phyloP scores from a whole-genome alignment of 2,888 invertebrate species.

The Epiblema foenella region DNA sequence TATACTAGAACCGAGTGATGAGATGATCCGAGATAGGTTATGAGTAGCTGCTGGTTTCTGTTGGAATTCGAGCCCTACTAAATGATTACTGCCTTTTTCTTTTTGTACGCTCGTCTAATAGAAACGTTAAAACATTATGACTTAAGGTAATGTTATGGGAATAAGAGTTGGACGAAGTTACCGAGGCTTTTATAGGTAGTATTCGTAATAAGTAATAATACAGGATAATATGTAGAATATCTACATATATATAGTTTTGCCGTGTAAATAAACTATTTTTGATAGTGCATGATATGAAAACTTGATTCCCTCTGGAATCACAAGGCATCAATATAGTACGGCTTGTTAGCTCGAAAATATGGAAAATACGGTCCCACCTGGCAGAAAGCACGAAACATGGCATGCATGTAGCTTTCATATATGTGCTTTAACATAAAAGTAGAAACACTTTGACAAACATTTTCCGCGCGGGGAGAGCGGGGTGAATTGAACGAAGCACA shows the following conservation, averaged over 20 bases:
- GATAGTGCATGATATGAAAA: neutral
- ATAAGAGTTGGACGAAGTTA: slow-evolving; percentile 18
- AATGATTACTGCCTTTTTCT: slow-evolving; percentile 71
- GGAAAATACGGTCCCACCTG: too few species aligned
- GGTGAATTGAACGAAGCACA: too few species aligned
- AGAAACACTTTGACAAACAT: too few species aligned
- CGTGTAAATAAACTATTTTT: neutral
- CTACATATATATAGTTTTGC: too few species aligned
- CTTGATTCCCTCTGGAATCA: neutral
- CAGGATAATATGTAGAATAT: too few species aligned
- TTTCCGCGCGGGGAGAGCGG: too few species aligned
- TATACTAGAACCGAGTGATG: neutral
- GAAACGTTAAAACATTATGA: slow-evolving; percentile 69
- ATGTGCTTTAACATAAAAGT: too few species aligned
- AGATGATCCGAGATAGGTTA: neutral
- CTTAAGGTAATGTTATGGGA: slow-evolving; percentile 60
- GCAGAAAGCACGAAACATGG: too few species aligned
- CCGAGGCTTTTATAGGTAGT: neutral
- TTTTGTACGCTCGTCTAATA: slow-evolving; percentile 65
- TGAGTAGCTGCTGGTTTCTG: slow-evolving; percentile 55
- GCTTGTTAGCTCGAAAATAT: too few species aligned
- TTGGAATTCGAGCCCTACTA: slow-evolving; percentile 73
- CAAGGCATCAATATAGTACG: too few species aligned
- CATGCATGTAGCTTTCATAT: too few species aligned
- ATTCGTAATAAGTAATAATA: too few species aligned